These are phyloP conservation scores for Muricea muricata DNA, from an alignment of 92 coral and sea anemone genomes.

Conservation along the genomic window DNA sequence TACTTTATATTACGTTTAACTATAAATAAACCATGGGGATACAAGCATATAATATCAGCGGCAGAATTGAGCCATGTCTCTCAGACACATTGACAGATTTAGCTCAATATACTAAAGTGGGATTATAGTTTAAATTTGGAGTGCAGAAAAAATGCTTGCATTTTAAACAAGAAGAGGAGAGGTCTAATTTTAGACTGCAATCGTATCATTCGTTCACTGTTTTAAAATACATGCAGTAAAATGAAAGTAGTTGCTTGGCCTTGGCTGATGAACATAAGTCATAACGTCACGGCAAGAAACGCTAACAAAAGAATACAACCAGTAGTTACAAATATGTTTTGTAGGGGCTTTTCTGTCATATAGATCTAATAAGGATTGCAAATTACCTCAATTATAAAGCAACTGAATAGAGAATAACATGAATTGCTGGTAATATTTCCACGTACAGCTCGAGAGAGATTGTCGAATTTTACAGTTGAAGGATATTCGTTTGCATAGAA, in stretches of 20 bases:
- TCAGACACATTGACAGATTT: background rate
- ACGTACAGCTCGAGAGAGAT: too few relatives aligned
- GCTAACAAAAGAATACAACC: too few relatives aligned
- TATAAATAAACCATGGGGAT: background rate
- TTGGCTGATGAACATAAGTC: too few relatives aligned
- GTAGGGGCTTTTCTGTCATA: too few relatives aligned
- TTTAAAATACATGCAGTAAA: background rate
- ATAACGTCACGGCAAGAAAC: too few relatives aligned
- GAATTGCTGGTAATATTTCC: too few relatives aligned
- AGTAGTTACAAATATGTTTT: too few relatives aligned
- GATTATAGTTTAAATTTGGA: background rate
- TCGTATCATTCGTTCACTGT: background rate
- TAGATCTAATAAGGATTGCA: too few relatives aligned
- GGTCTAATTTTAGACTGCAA: background rate
- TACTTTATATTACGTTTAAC: background rate
- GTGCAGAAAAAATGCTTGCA: background rate
- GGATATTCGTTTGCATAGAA: background rate
- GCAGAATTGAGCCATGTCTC: background rate
- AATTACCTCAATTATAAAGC: too few relatives aligned
- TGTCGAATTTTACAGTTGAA: too few relatives aligned
- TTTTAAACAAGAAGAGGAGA: background rate
- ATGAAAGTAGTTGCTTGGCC: background rate
- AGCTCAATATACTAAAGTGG: background rate
- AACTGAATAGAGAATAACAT: too few relatives aligned
- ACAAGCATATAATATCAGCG: too few relatives aligned